These are phyloP conservation scores for Miichthys miiuy DNA, from an alignment of 2,797 vertebrate species.

Conservation along the genomic window DNA sequence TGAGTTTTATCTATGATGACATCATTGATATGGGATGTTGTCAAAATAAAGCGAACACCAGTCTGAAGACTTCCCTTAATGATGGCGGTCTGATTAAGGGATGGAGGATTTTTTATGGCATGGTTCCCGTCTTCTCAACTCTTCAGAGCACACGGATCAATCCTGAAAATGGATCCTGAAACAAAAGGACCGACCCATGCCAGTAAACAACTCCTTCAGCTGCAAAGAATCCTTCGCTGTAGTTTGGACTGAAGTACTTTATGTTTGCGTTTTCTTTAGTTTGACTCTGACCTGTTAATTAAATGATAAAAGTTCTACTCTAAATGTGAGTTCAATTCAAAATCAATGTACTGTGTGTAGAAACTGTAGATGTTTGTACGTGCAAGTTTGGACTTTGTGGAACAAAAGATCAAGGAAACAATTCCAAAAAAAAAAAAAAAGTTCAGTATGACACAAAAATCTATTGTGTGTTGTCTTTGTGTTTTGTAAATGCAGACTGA, in stretches of 20 bases:
- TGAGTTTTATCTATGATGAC: slow-evolving; percentile 41
- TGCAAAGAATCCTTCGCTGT: slow-evolving; percentile 48
- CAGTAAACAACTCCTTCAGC: slow-evolving; percentile 41
- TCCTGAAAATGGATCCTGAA: slow-evolving; percentile 19
- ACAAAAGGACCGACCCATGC: slow-evolving; percentile 27
- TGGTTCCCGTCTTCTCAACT: slow-evolving; percentile 38
- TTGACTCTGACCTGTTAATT: slow-evolving; percentile 73
- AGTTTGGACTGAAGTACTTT: slow-evolving; percentile 53
- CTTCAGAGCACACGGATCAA: slow-evolving; percentile 31
- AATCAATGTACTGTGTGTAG: slow-evolving; percentile 78
- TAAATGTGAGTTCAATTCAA: slow-evolving; percentile 76
- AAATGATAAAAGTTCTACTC: slow-evolving; percentile 68
- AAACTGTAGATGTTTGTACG: slow-evolving; percentile 81
- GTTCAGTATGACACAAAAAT: slow-evolving; percentile 69
- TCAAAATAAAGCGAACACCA: slow-evolving; percentile 43
- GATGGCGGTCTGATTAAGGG: slow-evolving; percentile 28
- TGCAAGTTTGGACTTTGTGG: slow-evolving; percentile 80
- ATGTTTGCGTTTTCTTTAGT: slow-evolving; percentile 68
- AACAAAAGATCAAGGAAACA: slow-evolving; percentile 75
- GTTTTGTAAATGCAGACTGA: slow-evolving; percentile 82
- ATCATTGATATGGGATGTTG: slow-evolving; percentile 34
- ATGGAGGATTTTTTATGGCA: slow-evolving; percentile 50
- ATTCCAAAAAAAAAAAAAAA: slow-evolving; percentile 55
- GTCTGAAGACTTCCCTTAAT: slow-evolving; percentile 41
- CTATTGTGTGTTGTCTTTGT: slow-evolving; percentile 80